Evolutionary conservation across 2,888 invertebrate genomes (phyloP).

Genomic region (Aplocera efformata): DNA sequence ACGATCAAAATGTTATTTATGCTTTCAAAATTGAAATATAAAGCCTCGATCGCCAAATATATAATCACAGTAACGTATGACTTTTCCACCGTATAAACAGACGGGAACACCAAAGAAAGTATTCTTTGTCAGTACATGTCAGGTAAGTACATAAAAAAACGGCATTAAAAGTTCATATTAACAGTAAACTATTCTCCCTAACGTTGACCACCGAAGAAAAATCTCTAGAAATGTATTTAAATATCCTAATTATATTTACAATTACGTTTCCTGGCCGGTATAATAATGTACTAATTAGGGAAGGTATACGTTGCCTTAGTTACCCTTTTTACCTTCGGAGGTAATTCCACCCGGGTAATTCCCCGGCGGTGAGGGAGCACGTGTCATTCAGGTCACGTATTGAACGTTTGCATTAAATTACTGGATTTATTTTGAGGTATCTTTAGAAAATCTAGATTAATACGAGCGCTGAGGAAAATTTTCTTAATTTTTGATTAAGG

Average conservation of each 20-base stretch:
- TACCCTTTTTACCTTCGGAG: slow-evolving; percentile 11
- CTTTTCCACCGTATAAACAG: too few relatives aligned
- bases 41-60: too few relatives aligned
- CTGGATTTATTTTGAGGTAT: slow-evolving; percentile 16
- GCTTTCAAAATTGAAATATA: too few relatives aligned
- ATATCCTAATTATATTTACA: slow-evolving; percentile 7
- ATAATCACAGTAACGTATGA: too few relatives aligned
- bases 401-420: slow-evolving; percentile 23
- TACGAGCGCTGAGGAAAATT: background rate
- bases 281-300: slow-evolving; percentile 15
- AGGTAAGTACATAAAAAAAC: too few relatives aligned
- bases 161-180: too few relatives aligned
- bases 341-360: slow-evolving; percentile 1
- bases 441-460: slow-evolving; percentile 2
- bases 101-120: too few relatives aligned
- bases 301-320: slow-evolving; percentile 3
- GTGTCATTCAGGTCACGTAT: slow-evolving; percentile 25
- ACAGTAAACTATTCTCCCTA: too few relatives aligned
- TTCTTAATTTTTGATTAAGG: too few relatives aligned
- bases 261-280: slow-evolving; percentile 4
- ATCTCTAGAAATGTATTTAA: background rate
- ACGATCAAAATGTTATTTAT: too few relatives aligned
- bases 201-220: too few relatives aligned
- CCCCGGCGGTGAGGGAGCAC: background rate
- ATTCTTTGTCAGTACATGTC: too few relatives aligned